Base-by-base conservation (phyloP, 2,113 vertebrate genomes). In the Leucosticte australis region DNA sequence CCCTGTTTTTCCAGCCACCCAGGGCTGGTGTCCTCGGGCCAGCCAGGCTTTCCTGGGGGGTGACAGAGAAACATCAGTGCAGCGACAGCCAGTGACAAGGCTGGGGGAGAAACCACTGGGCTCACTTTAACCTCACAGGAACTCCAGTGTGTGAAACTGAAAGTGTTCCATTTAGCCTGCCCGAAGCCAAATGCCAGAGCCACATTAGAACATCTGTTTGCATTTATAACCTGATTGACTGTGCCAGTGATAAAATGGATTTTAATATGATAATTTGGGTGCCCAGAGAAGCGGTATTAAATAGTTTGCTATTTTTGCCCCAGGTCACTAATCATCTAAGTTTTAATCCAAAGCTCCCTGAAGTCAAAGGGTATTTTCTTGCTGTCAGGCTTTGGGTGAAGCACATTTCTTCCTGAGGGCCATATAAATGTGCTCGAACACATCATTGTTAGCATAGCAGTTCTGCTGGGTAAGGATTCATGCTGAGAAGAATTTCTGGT, bases 131-230 rank as follows among this genome's bases (percentile, higher is more conserved):
- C 81, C 93, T 96, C 84, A 62, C 50, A 94, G 91, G 94, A 95
- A 95, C 42, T 28, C 69, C 96, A 87, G 49, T 92, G 55, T 81
- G 94, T 53, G 79, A 62, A 92, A 95, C 35, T 31, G 71, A 95
- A 93, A 94, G 83, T 94, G 75, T 89, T 76, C 49, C n/a, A 47
- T 75, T 95, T 7, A 19, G 39, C 80, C 87, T 95, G 96, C 94
- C 89, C 27, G 42, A 79, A 94, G 87, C 75, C 50, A 83, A 92
- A 46, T 83, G 95, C 87, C 92, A 96, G 85, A 95, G 63, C 71
- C 83, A 94, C 93, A 9, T 94, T 76, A 41, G 92, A 97, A 87
- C 90, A 96, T 96, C 92, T 97, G 91, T 94, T 97, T 96, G 89
- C 22, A 0, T 92, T 97, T 95, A 96, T 19, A 53, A 57, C 10